Conservation (phyloP, 2,888 invertebrate species). For the Pterobdella sp. region DNA sequence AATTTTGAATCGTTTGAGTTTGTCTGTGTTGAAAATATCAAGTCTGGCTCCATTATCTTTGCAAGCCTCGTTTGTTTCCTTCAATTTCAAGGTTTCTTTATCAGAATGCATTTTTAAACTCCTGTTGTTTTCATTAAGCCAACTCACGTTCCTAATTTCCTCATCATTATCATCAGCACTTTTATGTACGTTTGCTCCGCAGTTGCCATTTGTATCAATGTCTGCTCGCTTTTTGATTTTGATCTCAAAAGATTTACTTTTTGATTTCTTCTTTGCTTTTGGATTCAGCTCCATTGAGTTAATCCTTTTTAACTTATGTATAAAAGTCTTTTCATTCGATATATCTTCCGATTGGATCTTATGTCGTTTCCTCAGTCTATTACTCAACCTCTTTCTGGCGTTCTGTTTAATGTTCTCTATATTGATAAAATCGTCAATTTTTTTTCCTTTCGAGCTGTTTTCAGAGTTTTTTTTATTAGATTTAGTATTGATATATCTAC, state of each 20-base stretch:
- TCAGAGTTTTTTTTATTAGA: neutral
- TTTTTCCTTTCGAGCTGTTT: neutral
- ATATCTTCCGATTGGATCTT: neutral
- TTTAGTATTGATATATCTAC: neutral
- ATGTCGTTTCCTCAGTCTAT: constrained; percentile 11
- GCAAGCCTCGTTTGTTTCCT: too few species aligned
- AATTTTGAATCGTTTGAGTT: too few species aligned
- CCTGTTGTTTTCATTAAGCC: neutral
- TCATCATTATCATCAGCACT: constrained; percentile 1
- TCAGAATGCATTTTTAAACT: neutral
- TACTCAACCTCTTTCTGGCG: neutral
- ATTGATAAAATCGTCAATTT: neutral
- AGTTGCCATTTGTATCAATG: neutral
- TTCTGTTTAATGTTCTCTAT: neutral
- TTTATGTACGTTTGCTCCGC: neutral
- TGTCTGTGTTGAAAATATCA: too few species aligned
- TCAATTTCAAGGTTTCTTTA: too few species aligned
- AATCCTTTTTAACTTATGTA: neutral
- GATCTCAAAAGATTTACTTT: neutral
- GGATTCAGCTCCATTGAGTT: neutral
- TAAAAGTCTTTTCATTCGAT: neutral
- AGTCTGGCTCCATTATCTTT: too few species aligned
- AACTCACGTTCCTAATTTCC: neutral
- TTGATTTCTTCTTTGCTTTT: neutral
- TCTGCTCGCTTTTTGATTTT: neutral